Evolutionary conservation across 2,113 vertebrate genomes (phyloP).

Genomic region (Alces alces): DNA sequence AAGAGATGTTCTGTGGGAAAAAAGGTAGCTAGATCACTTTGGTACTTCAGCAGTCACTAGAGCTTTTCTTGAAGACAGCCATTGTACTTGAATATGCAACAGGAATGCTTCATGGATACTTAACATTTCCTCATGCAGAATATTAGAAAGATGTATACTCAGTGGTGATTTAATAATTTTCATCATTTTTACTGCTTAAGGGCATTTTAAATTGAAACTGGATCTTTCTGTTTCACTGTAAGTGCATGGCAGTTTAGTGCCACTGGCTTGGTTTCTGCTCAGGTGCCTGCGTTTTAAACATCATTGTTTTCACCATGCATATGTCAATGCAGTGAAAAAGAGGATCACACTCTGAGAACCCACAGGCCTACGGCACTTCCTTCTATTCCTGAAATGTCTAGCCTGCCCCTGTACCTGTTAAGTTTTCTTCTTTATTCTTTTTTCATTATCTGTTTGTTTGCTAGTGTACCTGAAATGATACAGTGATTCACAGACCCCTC

Average conservation of each 20-base stretch:
- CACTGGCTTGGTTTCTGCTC: neutral
- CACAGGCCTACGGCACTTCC: neutral
- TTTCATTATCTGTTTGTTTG: conserved; percentile 3
- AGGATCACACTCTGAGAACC: neutral
- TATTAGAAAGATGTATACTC: neutral
- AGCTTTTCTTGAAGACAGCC: neutral
- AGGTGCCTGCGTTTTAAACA: neutral
- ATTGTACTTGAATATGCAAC: neutral
- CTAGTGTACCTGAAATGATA: neutral
- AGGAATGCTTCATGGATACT: neutral
- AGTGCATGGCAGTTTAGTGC: neutral
- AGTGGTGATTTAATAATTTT: neutral
- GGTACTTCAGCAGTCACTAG: neutral
- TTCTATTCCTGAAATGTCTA: neutral
- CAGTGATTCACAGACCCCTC: neutral
- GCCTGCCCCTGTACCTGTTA: neutral
- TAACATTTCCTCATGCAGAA: neutral
- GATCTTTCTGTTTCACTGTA: conserved; percentile 1
- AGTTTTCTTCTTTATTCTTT: neutral
- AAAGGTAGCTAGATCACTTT: neutral
- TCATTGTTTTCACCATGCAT: neutral
- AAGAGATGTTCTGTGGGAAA: neutral
- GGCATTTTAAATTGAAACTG: neutral
- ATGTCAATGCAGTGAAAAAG: neutral
- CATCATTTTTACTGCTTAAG: neutral